Conservation (phyloP, 2,888 invertebrate species). For the Nemotelus pantherinus region DNA sequence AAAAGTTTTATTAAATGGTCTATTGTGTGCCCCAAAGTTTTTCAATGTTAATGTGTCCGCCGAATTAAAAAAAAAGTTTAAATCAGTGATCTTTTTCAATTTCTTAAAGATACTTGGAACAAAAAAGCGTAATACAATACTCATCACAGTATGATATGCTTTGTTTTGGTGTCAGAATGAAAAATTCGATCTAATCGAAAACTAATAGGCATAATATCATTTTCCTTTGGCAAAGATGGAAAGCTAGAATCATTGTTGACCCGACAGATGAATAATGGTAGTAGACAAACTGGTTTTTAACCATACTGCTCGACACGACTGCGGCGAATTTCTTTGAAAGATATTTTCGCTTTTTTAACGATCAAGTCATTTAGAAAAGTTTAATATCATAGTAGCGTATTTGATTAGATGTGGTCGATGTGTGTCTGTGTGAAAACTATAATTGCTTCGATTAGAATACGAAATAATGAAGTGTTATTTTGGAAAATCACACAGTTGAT, state of each 20-base stretch:
- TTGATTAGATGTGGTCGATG: constrained; percentile 15
- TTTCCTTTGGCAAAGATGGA: constrained; percentile 17
- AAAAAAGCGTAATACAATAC: no score
- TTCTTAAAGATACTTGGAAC: no score
- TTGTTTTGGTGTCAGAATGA: constrained; percentile 29
- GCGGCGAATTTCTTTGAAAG: constrained; percentile 28
- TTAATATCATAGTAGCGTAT: constrained; percentile 17
- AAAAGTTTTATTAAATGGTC: no score
- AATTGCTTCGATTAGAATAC: neutral
- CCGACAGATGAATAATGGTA: constrained; percentile 26
- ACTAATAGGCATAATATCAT: constrained; percentile 24
- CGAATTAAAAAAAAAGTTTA: no score
- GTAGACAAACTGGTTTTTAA: constrained; percentile 28
- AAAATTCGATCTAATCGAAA: constrained; percentile 35
- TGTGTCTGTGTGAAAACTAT: constrained; percentile 11
- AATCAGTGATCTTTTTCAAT: no score
- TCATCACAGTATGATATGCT: neutral
- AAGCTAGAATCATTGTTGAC: neutral
- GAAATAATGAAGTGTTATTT: no score
- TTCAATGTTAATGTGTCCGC: no score
- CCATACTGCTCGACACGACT: neutral
- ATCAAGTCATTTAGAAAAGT: constrained; percentile 16
- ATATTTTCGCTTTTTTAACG: neutral
- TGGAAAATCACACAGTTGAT: no score
- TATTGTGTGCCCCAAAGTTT: no score